Evolutionary conservation across 2,113 vertebrate genomes (phyloP).

Genomic region (Misgurnus mizolepis): DNA sequence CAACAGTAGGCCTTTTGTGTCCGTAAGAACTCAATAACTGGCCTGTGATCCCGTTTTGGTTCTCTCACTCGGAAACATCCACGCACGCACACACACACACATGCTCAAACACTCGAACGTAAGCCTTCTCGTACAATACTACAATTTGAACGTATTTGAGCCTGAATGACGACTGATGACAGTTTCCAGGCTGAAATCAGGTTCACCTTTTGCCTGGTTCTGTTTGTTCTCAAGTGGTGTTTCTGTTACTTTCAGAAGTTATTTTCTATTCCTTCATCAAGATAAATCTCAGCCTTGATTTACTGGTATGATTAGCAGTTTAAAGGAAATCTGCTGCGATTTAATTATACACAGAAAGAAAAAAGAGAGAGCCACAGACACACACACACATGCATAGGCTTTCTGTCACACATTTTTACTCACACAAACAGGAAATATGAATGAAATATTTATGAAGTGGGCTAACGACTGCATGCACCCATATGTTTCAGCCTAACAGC

Average conservation of each 20-base stretch:
- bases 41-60: constrained; percentile 79
- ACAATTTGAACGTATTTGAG: constrained; percentile 1
- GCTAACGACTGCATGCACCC: constrained; percentile 72
- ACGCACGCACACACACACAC: constrained; percentile 71
- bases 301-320: constrained; percentile 72
- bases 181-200: constrained; percentile 52
- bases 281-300: constrained; percentile 56
- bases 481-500: constrained; percentile 76
- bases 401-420: constrained; percentile 46
- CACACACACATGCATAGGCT: constrained; percentile 52
- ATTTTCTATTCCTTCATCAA: constrained; percentile 43
- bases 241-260: constrained; percentile 29
- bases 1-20: constrained; percentile 92
- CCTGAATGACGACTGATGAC: constrained; percentile 29
- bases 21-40: constrained; percentile 85
- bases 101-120: neutral
- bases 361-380: constrained; percentile 31
- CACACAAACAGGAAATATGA: constrained; percentile 71
- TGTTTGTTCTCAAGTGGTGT: constrained; percentile 10
- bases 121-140: constrained; percentile 34
- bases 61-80: constrained; percentile 72
- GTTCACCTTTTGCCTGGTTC: constrained; percentile 23
- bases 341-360: constrained; percentile 61
- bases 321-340: constrained; percentile 74
- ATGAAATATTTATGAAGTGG: constrained; percentile 81